Conservation (phyloP, 2,888 invertebrate genomes). For the Scrobipalpa costella region DNA sequence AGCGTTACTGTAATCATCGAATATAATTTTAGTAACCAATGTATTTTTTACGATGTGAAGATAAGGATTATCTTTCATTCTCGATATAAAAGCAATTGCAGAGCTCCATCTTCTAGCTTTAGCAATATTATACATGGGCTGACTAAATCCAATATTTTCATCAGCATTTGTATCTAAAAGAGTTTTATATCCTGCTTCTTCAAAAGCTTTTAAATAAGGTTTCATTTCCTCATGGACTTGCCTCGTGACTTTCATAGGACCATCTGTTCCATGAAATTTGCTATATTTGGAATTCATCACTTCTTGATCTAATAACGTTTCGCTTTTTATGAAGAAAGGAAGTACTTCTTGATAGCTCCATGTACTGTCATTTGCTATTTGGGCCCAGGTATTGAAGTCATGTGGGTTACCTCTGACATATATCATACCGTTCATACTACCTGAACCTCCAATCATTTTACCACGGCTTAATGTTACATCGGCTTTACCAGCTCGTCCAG, state of each 20-base stretch:
- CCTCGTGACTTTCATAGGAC: slow-evolving; percentile 38
- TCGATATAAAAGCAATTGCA: slow-evolving; percentile 45
- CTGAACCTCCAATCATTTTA: slow-evolving; percentile 49
- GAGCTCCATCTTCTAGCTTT: neutral
- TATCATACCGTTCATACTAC: slow-evolving; percentile 40
- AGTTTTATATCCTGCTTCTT: slow-evolving; percentile 58
- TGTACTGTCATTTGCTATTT: slow-evolving; percentile 35
- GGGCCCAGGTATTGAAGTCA: slow-evolving; percentile 44
- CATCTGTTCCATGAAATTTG: slow-evolving; percentile 38
- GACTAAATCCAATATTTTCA: neutral
- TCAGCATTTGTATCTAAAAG: slow-evolving; percentile 44
- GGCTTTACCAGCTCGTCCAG: neutral
- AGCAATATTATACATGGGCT: slow-evolving; percentile 11
- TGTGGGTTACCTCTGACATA: slow-evolving; percentile 43
- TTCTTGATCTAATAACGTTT: slow-evolving; percentile 37
- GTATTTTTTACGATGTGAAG: slow-evolving; percentile 60
- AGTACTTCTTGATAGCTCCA: slow-evolving; percentile 46
- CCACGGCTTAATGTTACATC: neutral
- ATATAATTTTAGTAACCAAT: slow-evolving; percentile 40
- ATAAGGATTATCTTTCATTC: slow-evolving; percentile 64
- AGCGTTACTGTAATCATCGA: slow-evolving; percentile 39
- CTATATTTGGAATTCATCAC: slow-evolving; percentile 35
- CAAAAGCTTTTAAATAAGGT: slow-evolving; percentile 50
- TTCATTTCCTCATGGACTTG: slow-evolving; percentile 31
- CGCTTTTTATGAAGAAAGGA: slow-evolving; percentile 48